Conservation (phyloP, 2,888 invertebrate genomes). For the Clistopyga incitator region DNA sequence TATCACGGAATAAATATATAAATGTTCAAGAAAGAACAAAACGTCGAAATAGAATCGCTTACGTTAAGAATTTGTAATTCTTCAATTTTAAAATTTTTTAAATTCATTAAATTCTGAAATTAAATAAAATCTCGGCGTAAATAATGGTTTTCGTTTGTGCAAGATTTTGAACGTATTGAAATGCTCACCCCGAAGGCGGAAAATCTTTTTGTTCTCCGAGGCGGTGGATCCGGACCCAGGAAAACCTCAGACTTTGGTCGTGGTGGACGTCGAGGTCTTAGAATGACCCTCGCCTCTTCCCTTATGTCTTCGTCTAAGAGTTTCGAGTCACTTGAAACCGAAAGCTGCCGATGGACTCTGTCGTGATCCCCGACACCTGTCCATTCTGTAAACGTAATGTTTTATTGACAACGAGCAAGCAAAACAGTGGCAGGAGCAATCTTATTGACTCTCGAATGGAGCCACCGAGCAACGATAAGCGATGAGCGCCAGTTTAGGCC, state of each 20-base stretch:
- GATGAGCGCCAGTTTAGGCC: constrained; percentile 15
- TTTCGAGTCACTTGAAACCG: constrained; percentile 96
- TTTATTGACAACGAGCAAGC: constrained; percentile 9
- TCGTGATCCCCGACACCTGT: constrained; percentile 91
- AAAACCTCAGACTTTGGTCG: constrained; percentile 98
- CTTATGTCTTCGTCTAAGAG: constrained; percentile 95
- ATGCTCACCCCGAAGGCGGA: constrained; percentile 97
- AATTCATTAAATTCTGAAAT: no score
- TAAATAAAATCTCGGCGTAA: not conserved
- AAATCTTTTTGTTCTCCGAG: constrained; percentile 93
- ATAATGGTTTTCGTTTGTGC: not conserved
- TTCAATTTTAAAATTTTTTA: no score
- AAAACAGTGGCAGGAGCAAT: not conserved
- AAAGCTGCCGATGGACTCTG: constrained; percentile 94
- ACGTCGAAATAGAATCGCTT: no score
- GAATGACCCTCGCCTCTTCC: constrained; percentile 94
- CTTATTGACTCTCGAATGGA: constrained; percentile 23
- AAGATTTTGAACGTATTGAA: not conserved
- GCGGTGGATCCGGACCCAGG: constrained; percentile 88
- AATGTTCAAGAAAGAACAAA: no score
- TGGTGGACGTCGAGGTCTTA: constrained; percentile 95
- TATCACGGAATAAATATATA: no score
- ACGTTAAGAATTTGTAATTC: no score
- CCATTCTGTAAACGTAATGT: constrained; percentile 88
- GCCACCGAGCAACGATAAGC: constrained; percentile 47